Base-by-base conservation (phyloP, 2,113 vertebrate genomes). In the Hydrolagus affinis region DNA sequence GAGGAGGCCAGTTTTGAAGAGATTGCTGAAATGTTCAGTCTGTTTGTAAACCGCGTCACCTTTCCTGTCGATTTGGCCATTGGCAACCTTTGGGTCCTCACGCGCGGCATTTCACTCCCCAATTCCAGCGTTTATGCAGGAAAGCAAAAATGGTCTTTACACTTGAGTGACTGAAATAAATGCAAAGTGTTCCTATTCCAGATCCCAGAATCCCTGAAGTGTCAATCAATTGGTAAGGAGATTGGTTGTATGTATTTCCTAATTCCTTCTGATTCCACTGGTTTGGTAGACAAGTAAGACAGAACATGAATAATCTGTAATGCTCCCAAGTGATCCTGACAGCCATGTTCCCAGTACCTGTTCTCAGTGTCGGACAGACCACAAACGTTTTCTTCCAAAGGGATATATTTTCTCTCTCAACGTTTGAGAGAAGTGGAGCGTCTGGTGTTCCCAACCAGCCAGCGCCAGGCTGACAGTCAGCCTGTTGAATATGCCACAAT, bases 211-310 rank as follows among this genome's bases (percentile, higher is more conserved):
- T 80, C 77, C 77, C 77, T 28, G 23, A 80, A 59, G 59, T 80
- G 77, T 80, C 77, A 80, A 28, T 80, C 77, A 28, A 60, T 80
- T 60, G 25, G 77, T 28, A 80, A 62, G 19, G 77, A 80, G 77
- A 80, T 66, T 60, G 25, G 59, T 80, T 80, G 44, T 80, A 28
- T 62, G 9, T 80, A 80, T 80, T 66, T 64, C 77, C 56, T 25
- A 80, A 80, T 80, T 80, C 77, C 23, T 80, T 32, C 64, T 80
- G 60, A 80, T 80, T 80, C 60, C 25, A 17, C 59, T 80, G 57
- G 12, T 64, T 64, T 80, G 8, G n/a, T 78, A 78, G 57, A 62
- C 77, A 30, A 64, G 23, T 44, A 19, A 57, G 32, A 44, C 44
- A 44, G 44, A 44, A 44, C 56, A 32, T 66, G 60, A 80, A 9